Evolutionary conservation across 2,888 invertebrate species (phyloP), one percentile per base, ranked within the genome.

Genomic region (Rhorus exstirpatorius): DNA sequence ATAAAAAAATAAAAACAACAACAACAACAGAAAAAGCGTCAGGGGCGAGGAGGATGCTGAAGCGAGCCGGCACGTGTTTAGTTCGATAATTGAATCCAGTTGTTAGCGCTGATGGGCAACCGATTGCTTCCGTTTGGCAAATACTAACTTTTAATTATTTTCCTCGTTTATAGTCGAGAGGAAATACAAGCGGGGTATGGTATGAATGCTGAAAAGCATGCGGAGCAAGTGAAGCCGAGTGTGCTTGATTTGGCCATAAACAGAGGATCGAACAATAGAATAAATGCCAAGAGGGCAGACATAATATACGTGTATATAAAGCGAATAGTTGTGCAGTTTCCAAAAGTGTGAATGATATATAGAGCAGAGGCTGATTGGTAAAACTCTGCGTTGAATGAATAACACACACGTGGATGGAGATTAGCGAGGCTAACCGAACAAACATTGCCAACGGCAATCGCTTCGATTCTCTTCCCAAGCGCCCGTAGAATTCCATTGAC

Each of bases 131-230:
- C 88, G 88, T 87, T 88, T 87, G 88, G 87, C 88, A 89, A 90
- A 90, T 88, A 89, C 87, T 85, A 88, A 89, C 88, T 90, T 90
- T 90, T 90, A 89, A 90, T 90, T 88, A 89, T 89, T 89, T 89
- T 86, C 78, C 81, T 79, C 67, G 24, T 82, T n/a, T 63, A 61
- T 17, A 12, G 68, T 31, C 44, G 38, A 26, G 24, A 17, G 38
- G 49, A 12, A 68, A 53, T 63, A 74, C 63, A 68, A 58, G 44
- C 12, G 61, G 26, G 60, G 46, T 55, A 26, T 12, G 53, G 61
- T 41, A 31, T 24, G 17, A 8, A 1, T 38, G 6, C 31, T 6
- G 35, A 60, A 21, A 61, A 72, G 44, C 21, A 51, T 17, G 31
- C 21, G 21, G 61, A 38, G 31, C n/a, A 58, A 81, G 44, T 26